Base-by-base conservation (phyloP, 2,888 invertebrate species). In the Luperina testacea region DNA sequence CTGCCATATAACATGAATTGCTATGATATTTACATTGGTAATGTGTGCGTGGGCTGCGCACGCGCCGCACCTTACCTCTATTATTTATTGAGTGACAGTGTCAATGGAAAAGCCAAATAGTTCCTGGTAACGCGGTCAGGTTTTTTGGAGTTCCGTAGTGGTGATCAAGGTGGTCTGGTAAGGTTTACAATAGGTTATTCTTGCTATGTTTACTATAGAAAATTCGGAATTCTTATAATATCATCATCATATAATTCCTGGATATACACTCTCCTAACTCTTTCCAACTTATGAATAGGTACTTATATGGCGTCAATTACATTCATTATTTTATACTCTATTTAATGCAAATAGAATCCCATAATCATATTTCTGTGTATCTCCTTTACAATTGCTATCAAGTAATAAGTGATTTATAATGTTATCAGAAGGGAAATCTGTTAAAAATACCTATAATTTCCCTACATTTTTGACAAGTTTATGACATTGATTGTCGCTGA, bases 31-130 rank as follows among this genome's bases (percentile, higher is more conserved):
- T 92, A 92, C 92, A 92, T 92, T 92, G 90, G 85, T 92, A 93
- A 94, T 94, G 90, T 84, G 89, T 82, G 92, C 91, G 94, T 94
- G 92, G 94, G 94, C 87, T 87, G 92, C 92, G 94, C 94, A 92
- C 94, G 93, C 92, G 95, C 93, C 94, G 88, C 92, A 90, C 93
- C 94, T 91, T 90, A 75, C 87, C 85, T 75, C 75, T 75, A 86
- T 86, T 92, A 91, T 93, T 92, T 92, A 91, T 91, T 86, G 89
- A 89, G 88, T 89, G 90, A 88, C 89, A 90, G 90, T 89, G 90
- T 90, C 89, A 91, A 91, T 91, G 91, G 91, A 89, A 91, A 91
- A 91, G 86, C 90, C 91, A 90, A 90, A 90, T 87, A 89, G 80
- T 85, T 88, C 81, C 75, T 74, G 73, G 75, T 78, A 84, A 82